Percentiles rank a stretch among this genome's conserved stretches.
Conservation (phyloP, 2,113 vertebrate genomes). For the Boleophthalmus pectinirostris region DNA sequence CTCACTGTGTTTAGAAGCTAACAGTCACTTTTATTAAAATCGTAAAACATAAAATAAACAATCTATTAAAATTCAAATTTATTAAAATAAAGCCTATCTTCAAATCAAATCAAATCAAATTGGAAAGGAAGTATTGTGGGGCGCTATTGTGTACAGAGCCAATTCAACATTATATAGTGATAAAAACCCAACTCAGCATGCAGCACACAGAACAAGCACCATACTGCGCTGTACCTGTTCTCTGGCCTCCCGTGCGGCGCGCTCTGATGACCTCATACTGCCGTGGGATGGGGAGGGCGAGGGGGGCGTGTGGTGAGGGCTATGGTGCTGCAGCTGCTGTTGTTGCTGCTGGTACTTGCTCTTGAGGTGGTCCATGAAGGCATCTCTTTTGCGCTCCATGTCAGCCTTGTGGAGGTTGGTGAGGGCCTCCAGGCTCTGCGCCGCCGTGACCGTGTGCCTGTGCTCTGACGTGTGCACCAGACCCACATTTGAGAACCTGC, state of each 20-base stretch:
- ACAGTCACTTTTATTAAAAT: too few relatives aligned
- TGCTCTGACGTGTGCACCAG: conserved; percentile 97
- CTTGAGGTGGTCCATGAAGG: conserved; percentile 98
- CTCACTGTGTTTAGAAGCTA: too few relatives aligned
- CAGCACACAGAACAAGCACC: background rate
- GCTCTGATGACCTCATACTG: conserved; percentile 84
- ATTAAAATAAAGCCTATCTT: too few relatives aligned
- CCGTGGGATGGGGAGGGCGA: conserved; percentile 77
- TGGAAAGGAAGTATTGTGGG: too few relatives aligned
- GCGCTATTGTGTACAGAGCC: too few relatives aligned
- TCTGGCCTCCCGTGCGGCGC: conserved; percentile 81
- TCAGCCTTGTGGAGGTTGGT: conserved; percentile 95
- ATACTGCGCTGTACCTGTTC: conserved; percentile 37
- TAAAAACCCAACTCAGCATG: background rate
- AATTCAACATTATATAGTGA: background rate
- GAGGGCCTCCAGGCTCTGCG: conserved; percentile 96
- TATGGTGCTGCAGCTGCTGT: conserved; percentile 85
- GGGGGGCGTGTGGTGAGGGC: conserved; percentile 73
- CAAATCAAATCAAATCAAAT: too few relatives aligned
- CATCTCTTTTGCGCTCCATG: conserved; percentile 93
- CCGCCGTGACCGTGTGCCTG: conserved; percentile 92
- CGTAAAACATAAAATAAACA: too few relatives aligned
- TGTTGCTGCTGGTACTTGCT: conserved; percentile 96
- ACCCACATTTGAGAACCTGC: conserved; percentile 98
- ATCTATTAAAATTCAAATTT: too few relatives aligned